A percentile compares a stretch with the other conserved stretches of the same genome.
These are phyloP conservation scores for Phortica variegata DNA, from an alignment of 1,140 invertebrate species.

Conservation along the genomic window DNA sequence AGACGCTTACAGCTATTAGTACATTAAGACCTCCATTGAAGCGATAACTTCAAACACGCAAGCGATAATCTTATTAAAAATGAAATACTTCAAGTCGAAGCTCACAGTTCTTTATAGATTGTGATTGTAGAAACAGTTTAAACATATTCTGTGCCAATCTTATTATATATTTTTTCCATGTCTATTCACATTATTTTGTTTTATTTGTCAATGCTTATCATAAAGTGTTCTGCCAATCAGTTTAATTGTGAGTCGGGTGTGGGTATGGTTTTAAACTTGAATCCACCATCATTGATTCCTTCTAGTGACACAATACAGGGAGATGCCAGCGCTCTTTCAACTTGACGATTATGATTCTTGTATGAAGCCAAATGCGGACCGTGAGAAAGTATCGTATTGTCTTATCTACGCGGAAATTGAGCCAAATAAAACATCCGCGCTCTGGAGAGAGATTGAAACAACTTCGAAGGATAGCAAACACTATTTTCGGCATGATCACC, in stretches of 20 bases:
- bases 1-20: no score
- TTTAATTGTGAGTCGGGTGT: constrained; percentile 32
- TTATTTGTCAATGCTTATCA: no score
- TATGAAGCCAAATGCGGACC: constrained; percentile 16
- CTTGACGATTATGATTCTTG: constrained; percentile 59
- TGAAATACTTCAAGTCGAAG: no score
- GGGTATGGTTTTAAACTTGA: not conserved
- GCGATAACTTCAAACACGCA: no score
- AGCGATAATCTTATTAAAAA: no score
- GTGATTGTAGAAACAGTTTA: no score
- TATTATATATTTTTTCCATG: no score
- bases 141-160: no score
- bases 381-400: constrained; percentile 52
- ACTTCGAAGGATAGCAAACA: constrained; percentile 57
- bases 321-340: constrained; percentile 58
- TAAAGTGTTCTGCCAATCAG: not conserved
- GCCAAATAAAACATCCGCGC: constrained; percentile 30
- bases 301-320: constrained; percentile 32
- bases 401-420: constrained; percentile 57
- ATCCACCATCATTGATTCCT: not conserved
- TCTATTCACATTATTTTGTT: no score
- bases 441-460: constrained; percentile 57
- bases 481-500: constrained; percentile 60
- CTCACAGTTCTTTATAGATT: no score
- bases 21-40: no score